Conservation (phyloP, 2,888 invertebrate species). For the Cantharis flavilabris region DNA sequence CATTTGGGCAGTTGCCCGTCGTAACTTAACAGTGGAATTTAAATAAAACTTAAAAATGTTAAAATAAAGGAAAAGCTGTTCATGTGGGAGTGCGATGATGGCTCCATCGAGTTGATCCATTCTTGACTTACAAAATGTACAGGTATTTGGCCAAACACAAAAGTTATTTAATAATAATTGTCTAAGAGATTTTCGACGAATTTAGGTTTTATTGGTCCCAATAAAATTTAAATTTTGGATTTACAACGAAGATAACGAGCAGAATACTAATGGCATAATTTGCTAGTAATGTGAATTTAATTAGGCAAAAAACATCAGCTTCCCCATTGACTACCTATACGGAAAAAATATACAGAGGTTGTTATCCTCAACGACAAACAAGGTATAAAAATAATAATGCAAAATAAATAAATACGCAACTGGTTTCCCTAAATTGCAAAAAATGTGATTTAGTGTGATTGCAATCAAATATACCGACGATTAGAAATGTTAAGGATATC, state of each 20-base stretch:
- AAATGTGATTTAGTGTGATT: not conserved
- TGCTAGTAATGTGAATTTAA: not conserved
- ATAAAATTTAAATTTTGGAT: not conserved
- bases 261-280: not conserved
- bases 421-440: not conserved
- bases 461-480: not conserved
- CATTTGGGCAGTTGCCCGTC: too few species aligned
- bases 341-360: not conserved
- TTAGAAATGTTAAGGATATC: not conserved
- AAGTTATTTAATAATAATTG: too few species aligned
- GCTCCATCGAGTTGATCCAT: too few species aligned
- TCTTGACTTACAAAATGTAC: too few species aligned
- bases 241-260: not conserved
- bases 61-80: too few species aligned
- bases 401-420: not conserved
- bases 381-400: not conserved
- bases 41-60: not conserved
- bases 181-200: too few species aligned
- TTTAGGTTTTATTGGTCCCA: too few species aligned
- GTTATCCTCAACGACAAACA: not conserved
- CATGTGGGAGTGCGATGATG: too few species aligned
- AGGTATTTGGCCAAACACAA: too few species aligned
- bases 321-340: not conserved
- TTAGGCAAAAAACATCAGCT: not conserved
- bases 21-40: not conserved